Percentiles rank a stretch among this genome's conserved stretches.
phyloP scores from a whole-genome alignment of 1,140 invertebrate genomes.

The Drosophila sp. region DNA sequence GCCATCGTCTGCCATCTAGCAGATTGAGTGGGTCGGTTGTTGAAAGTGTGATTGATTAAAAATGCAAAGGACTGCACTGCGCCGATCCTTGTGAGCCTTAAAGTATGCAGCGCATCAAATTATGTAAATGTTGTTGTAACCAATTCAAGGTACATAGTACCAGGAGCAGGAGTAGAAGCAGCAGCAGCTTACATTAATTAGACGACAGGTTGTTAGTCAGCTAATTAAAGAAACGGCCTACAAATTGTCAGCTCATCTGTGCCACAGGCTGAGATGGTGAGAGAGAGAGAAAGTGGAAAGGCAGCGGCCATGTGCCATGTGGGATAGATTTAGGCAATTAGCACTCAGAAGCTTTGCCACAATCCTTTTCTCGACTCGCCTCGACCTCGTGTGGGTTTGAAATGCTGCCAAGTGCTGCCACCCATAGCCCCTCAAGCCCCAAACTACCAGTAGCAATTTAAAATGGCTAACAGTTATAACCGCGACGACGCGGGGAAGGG shows the following conservation, averaged over 20 bases:
- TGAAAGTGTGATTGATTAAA: slow-evolving; percentile 58
- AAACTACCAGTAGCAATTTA: slow-evolving; percentile 26
- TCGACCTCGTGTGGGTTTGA: slow-evolving; percentile 18
- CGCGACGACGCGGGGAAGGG: neutral
- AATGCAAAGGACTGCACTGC: slow-evolving; percentile 68
- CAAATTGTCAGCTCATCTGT: slow-evolving; percentile 66
- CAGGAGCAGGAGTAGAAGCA: neutral
- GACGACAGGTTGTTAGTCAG: slow-evolving; percentile 55
- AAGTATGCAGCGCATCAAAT: slow-evolving; percentile 41
- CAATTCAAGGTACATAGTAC: slow-evolving; percentile 3
- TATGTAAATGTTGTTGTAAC: slow-evolving; percentile 55
- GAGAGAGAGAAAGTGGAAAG: neutral
- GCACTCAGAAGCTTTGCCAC: slow-evolving; percentile 23
- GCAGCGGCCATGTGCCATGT: slow-evolving; percentile 49
- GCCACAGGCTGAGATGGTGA: neutral
- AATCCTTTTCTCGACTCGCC: slow-evolving; percentile 26
- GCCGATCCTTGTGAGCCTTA: slow-evolving; percentile 32
- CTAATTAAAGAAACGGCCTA: slow-evolving; percentile 61
- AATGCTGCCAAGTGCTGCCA: slow-evolving; percentile 15
- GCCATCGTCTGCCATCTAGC: slow-evolving; percentile 23
- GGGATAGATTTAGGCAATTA: slow-evolving; percentile 76
- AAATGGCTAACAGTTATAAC: slow-evolving; percentile 38
- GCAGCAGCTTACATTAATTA: slow-evolving; percentile 52
- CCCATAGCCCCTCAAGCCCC: neutral
- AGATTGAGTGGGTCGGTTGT: slow-evolving; percentile 22